Evolutionary conservation across 2,797 vertebrate species (phyloP), one percentile per base, ranked within the genome.

Genomic region (Lates japonicus): DNA sequence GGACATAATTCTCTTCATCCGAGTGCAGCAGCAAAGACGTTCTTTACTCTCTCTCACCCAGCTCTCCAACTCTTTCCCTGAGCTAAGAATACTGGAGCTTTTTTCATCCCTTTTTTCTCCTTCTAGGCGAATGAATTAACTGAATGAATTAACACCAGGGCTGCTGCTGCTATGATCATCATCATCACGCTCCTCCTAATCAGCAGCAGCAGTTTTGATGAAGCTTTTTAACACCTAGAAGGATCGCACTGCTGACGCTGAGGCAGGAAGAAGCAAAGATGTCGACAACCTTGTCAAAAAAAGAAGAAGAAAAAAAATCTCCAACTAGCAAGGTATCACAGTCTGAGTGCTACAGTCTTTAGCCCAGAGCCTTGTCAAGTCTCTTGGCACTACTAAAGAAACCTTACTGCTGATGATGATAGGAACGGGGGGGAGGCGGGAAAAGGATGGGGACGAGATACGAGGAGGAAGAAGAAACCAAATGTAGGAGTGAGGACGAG

Each of bases 141-240:
- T 88, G 85, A 92, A 90, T 89, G 88, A 91, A 93, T 93, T 94
- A 93, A 92, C 92, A 92, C 90, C 88, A 81, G 19, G 29, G 82
- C 84, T 77, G 83, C 82, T 85, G 85, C 86, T 85, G 87, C 83
- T 84, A 76, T 73, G 73, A 90, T 92, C 82, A 91, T 89, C 88
- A 90, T 90, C 90, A 82, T 79, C 72, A 51, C 60, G 51, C 84
- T 90, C 77, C 85, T 89, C 83, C 76, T 90, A 90, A 90, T 85
- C 87, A 85, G 84, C 83, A 81, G 79, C 70, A 59, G 81, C 89
- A 91, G 91, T 79, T 93, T 84, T 81, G 84, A 82, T 46, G 64
- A 87, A 88, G 88, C 82, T 87, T 91, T 91, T 90, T 84, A 91
- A 93, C 92, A 94, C 93, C 89, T 92, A 54, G 66, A 64, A 81